Evolutionary conservation across 2,797 vertebrate species (phyloP), one percentile per base, ranked within the genome.

Genomic region (Hippoglossus hippoglossus): DNA sequence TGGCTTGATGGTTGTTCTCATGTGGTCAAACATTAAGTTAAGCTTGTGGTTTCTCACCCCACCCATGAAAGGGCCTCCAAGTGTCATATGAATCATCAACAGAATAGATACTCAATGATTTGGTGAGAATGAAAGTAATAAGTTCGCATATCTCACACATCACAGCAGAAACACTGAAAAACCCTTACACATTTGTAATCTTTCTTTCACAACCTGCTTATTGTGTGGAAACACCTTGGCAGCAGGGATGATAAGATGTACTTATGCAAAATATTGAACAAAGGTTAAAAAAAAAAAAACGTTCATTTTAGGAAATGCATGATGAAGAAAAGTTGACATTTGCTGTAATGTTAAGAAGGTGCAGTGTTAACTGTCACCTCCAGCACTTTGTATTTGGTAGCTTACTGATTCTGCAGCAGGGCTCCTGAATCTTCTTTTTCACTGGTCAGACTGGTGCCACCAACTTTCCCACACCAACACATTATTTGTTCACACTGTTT

Each of bases 1-100:
- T 34, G 31, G 31, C 31, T 34, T 41, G 46, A 34, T 19, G 2
- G 13, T 12, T 75, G 28, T 34, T 72, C 24, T 49, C 0, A 47
- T 65, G 67, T 67, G 67, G 49, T 67, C 47, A 58, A 26, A 75
- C 11, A 9, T 50, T 28, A 4, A 62, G 58, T 41, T 28, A 4
- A 62, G 58, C 5, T 50, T 53, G 21, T 39, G 51, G 57, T 51
- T 19, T 63, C 44, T 6, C 60, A 50, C 50, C 8, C 51, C 51
- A 41, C 19, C 18, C 21, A 75, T 55, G 60, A 84, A 72, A 72
- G 65, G 56, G 52, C 22, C 19, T 39, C 0, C 1, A n/a, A 4
- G 0, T 36, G 34, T 63, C n/a, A 67, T 67, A 63, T 73, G 75
- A 87, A 26, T 85, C 82, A 62, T 80, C 61, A 67, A 64, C 55